A percentile compares a stretch with the other conserved stretches of the same genome.
Conservation (phyloP, 2,113 vertebrate species). For the Echinops telfairi region DNA sequence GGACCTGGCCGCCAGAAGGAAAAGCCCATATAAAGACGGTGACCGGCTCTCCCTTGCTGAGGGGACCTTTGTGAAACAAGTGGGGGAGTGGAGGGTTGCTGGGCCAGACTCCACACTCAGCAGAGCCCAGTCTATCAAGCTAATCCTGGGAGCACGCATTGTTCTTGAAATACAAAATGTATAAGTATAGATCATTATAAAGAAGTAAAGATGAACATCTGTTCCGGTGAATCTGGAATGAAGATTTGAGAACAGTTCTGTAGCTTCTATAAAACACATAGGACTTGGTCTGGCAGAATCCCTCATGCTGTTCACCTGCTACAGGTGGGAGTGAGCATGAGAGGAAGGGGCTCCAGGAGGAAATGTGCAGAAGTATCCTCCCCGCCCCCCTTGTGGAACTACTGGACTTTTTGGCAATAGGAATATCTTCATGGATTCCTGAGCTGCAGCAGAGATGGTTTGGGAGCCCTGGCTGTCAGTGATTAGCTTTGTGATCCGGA, state of each 20-base stretch:
- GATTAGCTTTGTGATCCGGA: neutral
- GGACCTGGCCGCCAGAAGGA: neutral
- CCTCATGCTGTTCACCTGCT: neutral
- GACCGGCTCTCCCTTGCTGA: neutral
- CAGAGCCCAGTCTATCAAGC: neutral
- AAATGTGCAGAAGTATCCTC: neutral
- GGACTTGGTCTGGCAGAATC: neutral
- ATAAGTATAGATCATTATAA: neutral
- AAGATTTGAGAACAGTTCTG: neutral
- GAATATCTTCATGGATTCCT: too few relatives aligned
- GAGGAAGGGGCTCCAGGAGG: neutral
- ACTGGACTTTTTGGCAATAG: too few relatives aligned
- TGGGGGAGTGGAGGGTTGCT: neutral
- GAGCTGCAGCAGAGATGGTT: neutral
- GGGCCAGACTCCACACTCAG: neutral
- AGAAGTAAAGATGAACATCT: neutral
- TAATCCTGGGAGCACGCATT: neutral
- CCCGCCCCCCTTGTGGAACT: too few relatives aligned
- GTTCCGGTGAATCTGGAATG: neutral
- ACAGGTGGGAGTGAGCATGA: neutral
- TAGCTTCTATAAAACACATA: neutral
- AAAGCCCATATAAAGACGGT: neutral
- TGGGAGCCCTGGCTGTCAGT: neutral
- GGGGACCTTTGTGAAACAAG: too few relatives aligned
- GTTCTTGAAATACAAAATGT: neutral